Percentiles rank a stretch among this genome's conserved stretches.
Conservation (phyloP, 2,888 invertebrate genomes). For the Alloplasta piceator region DNA sequence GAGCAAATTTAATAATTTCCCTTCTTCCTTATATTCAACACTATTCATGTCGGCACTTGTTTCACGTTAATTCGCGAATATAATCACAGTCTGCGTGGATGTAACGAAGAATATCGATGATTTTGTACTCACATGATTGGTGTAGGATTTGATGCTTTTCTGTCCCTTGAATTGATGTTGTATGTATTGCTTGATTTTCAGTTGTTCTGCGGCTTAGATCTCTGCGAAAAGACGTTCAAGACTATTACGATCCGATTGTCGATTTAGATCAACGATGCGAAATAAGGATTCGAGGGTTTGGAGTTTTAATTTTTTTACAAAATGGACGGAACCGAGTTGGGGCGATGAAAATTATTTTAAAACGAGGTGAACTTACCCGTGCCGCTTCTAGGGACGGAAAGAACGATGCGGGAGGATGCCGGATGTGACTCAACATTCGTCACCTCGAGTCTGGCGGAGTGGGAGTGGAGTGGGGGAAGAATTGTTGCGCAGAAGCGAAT, state of each 20-base stretch:
- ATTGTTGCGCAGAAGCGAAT: constrained; percentile 51
- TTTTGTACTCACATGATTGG: constrained; percentile 75
- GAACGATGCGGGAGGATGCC: constrained; percentile 71
- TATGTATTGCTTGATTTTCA: constrained; percentile 44
- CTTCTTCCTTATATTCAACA: background rate
- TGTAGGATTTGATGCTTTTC: constrained; percentile 67
- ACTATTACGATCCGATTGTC: constrained; percentile 28
- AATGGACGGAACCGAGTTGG: constrained; percentile 16
- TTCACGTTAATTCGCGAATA: background rate
- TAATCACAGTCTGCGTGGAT: background rate
- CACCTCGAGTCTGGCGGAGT: constrained; percentile 8
- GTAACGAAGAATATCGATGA: background rate
- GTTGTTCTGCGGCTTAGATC: constrained; percentile 71
- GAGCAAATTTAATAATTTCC: constrained; percentile 1
- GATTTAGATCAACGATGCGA: background rate
- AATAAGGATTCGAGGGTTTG: background rate
- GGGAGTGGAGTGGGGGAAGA: constrained; percentile 27
- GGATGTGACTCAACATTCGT: constrained; percentile 68
- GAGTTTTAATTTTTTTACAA: constrained; percentile 14
- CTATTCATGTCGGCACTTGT: constrained; percentile 8
- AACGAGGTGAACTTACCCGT: constrained; percentile 74
- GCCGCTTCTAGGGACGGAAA: constrained; percentile 79
- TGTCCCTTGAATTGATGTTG: constrained; percentile 69
- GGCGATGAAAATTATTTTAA: background rate
- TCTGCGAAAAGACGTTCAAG: constrained; percentile 69